A percentile compares a stretch with the other conserved stretches of the same genome.
Evolutionary conservation across 37 sponge, comb jelly and placozoan genomes (phyloP).

Genomic region (Ianthella basta): DNA sequence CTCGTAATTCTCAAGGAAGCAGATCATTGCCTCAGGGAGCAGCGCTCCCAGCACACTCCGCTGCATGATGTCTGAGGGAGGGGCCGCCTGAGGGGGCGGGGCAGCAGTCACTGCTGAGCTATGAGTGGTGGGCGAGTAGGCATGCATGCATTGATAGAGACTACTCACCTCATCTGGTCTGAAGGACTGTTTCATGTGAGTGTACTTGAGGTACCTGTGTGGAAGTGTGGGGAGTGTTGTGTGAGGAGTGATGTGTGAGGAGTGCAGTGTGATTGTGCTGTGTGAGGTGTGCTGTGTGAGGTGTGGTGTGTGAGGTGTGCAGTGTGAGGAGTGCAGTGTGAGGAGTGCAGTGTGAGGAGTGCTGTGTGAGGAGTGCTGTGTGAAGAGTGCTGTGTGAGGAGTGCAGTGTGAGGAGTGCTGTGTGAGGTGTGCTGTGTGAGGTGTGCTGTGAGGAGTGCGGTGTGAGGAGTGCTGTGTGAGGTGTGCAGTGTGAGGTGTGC

Average conservation of each 20-base stretch:
- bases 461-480: no score
- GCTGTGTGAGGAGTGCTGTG: neutral
- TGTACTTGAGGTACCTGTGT: slow-evolving; percentile 86
- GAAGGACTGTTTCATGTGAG: slow-evolving; percentile 97
- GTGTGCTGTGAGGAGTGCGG: no score
- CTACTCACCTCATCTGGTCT: slow-evolving; percentile 88
- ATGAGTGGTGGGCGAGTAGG: neutral
- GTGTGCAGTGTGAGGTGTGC: neutral
- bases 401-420: no score
- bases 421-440: no score
- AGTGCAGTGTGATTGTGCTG: no score
- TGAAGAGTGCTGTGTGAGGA: no score
- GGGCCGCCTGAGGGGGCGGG: slow-evolving; percentile 13
- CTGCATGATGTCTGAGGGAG: slow-evolving; percentile 85
- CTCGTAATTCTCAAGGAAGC: slow-evolving; percentile 97
- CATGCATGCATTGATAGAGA: neutral
- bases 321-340: no score
- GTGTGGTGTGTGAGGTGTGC: no score
- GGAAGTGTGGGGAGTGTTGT: neutral
- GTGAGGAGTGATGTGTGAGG: no score
- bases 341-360: no score
- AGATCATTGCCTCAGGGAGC: slow-evolving; percentile 98
- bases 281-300: no score
- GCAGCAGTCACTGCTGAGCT: slow-evolving; percentile 43
- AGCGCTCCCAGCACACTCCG: slow-evolving; percentile 86